A percentile compares a stretch with the other conserved stretches of the same genome.
Evolutionary conservation across 2,113 vertebrate genomes (phyloP).

Genomic region (Capra hircus): DNA sequence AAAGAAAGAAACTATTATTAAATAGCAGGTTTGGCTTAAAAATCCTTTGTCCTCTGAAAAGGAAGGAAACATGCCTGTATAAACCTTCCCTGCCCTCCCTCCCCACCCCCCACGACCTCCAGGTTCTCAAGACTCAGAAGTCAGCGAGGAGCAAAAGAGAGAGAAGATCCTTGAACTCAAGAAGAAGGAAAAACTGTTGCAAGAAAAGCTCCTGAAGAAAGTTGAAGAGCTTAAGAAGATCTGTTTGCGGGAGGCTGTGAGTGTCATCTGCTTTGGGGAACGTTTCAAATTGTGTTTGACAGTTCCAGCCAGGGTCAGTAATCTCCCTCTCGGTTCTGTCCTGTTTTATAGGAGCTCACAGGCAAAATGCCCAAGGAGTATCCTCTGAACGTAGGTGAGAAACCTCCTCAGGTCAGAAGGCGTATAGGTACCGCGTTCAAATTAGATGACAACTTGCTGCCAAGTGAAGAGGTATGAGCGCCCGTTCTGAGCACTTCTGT

Average conservation of each 20-base stretch:
- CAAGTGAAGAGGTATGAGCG: constrained; percentile 85
- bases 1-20: constrained; percentile 43
- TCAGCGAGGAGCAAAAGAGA: constrained; percentile 92
- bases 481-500: not conserved
- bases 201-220: constrained; percentile 89
- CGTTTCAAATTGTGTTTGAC: accelerated
- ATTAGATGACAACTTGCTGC: constrained; percentile 89
- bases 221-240: constrained; percentile 94
- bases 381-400: constrained; percentile 90
- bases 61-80: constrained; percentile 24
- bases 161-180: constrained; percentile 94
- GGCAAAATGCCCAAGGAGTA: constrained; percentile 94
- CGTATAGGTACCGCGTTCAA: constrained; percentile 92
- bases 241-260: constrained; percentile 95
- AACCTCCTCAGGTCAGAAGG: constrained; percentile 87
- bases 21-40: not conserved
- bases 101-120: not conserved
- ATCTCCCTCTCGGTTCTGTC: constrained; percentile 1
- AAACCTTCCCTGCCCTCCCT: not conserved
- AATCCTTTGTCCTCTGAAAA: constrained; percentile 1
- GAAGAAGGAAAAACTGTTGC: constrained; percentile 90
- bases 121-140: constrained; percentile 95
- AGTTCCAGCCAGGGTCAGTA: not conserved
- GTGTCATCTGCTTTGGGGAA: constrained; percentile 21
- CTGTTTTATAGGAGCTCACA: constrained; percentile 88